Conservation (phyloP, 2,113 vertebrate species). For the Nycticorax nycticorax region DNA sequence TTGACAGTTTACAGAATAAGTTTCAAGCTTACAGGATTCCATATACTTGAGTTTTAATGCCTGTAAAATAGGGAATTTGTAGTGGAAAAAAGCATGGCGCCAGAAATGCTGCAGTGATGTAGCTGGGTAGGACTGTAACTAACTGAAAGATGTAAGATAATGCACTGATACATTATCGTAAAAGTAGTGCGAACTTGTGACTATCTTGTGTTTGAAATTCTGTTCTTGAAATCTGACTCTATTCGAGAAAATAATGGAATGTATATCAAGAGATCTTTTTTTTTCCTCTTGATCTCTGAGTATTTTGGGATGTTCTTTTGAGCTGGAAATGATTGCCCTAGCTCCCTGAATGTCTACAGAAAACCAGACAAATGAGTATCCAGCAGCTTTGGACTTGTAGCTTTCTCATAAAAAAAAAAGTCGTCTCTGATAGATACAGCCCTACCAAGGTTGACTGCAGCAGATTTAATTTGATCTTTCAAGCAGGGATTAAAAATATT, state of each 20-base stretch:
- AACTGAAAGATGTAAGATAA: not conserved
- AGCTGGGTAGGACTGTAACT: not conserved
- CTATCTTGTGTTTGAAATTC: conserved; percentile 7
- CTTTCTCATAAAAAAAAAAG: not conserved
- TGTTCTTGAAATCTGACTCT: conserved; percentile 21
- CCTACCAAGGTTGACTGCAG: conserved; percentile 9
- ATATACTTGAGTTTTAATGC: conserved; percentile 15
- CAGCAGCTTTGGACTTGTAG: not conserved
- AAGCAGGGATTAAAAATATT: conserved; percentile 67
- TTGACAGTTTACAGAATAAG: not conserved
- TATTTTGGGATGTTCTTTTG: conserved; percentile 11
- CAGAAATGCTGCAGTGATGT: not conserved
- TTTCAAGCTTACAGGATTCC: not conserved
- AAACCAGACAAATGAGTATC: conserved; percentile 13
- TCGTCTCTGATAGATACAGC: conserved; percentile 34
- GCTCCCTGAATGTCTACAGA: not conserved
- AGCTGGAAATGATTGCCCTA: not conserved
- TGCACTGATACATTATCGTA: not conserved
- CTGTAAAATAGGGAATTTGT: conserved; percentile 8
- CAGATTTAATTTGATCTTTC: conserved; percentile 73
- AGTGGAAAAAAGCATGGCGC: not conserved
- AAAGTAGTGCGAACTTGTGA: not conserved
- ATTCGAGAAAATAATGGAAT: not conserved
- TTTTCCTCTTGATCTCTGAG: not conserved
- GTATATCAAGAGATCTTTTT: not conserved